Evolutionary conservation across 2,797 vertebrate genomes (phyloP).

Genomic region (Poecilia gillii): DNA sequence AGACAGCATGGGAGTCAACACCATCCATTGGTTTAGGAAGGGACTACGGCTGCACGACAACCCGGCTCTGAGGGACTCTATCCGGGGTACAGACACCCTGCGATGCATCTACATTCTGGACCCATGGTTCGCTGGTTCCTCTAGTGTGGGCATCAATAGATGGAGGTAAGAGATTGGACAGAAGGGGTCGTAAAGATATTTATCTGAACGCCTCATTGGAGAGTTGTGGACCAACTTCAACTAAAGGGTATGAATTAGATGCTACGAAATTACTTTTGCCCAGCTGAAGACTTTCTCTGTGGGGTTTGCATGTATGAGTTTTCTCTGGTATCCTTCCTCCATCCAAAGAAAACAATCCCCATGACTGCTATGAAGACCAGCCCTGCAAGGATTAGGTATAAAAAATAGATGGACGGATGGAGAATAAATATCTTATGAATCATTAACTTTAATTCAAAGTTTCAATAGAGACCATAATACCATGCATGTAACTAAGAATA

Average conservation of each 20-base stretch:
- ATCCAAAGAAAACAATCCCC: not conserved
- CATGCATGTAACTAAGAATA: not conserved
- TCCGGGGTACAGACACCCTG: slow-evolving; percentile 86
- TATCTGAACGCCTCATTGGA: not conserved
- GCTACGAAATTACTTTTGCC: not conserved
- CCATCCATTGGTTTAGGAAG: slow-evolving; percentile 96
- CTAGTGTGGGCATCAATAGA: slow-evolving; percentile 95
- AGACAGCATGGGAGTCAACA: slow-evolving; percentile 87
- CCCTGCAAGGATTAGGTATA: not conserved
- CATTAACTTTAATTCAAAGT: not conserved
- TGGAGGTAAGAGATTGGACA: slow-evolving; percentile 85
- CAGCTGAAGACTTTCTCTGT: not conserved
- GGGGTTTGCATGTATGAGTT: not conserved
- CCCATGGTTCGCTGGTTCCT: slow-evolving; percentile 95
- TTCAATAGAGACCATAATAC: not conserved
- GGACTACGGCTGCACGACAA: slow-evolving; percentile 95
- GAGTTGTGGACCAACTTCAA: not conserved
- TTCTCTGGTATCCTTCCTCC: not conserved
- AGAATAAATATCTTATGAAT: not conserved
- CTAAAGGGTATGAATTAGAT: not conserved
- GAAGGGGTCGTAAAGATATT: not conserved
- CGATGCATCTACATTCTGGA: slow-evolving; percentile 95
- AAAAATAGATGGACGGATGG: not conserved
- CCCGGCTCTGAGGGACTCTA: slow-evolving; percentile 88
- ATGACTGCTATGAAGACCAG: not conserved